Base-by-base conservation (phyloP, 2,113 vertebrate species). In the Nematolebias whitei region DNA sequence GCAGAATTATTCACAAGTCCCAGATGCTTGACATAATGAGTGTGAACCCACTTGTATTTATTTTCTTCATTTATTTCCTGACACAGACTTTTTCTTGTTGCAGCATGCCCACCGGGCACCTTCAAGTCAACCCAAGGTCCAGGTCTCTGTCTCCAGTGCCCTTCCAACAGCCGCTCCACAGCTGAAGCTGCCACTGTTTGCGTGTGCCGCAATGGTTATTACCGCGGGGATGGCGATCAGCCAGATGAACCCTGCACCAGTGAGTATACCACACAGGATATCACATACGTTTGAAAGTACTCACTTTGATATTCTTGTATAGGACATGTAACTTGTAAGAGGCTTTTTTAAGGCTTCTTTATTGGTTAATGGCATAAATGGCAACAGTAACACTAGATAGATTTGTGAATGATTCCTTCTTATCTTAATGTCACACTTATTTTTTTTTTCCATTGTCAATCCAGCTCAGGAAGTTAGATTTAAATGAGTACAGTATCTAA, bases 111-210 rank as follows among this genome's bases (percentile, higher is more conserved):
- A 2, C 94, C 92, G 0, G 98, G 96, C 62, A 98, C 94, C 0
- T 99, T 98, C 91, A 99, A 98, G 83, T 95, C 97, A 39, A 96
- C 90, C 82, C 97, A 98, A 87, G 97, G 97, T 0, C 65, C 89
- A 0, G 94, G 96, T 47, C 83, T 94, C 63, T 99, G 98, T 4
- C 81, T 88, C 0, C 95, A 94, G 40, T 99, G 98, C 45, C 98
- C 98, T 38, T 71, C 93, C 32, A 98, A 99, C 92, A 99, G 98
- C 90, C 94, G 96, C 55, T 98, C 98, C 61, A 93, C 90, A 0
- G 79, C 94, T 0, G 97, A 99, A 78, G 96, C 95, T 0, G 95
- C 97, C 0, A 94, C 94, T 32, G 71, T 98, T 87, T 99, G 98
- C 13, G 91, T 92, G 35, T 99, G 98, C 84, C 95, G 97, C 77